Percentiles rank a stretch among this genome's conserved stretches.
These are phyloP conservation scores for Acrossocheilus wenchowensis DNA, from an alignment of 2,797 vertebrate genomes.

Conservation along the genomic window DNA sequence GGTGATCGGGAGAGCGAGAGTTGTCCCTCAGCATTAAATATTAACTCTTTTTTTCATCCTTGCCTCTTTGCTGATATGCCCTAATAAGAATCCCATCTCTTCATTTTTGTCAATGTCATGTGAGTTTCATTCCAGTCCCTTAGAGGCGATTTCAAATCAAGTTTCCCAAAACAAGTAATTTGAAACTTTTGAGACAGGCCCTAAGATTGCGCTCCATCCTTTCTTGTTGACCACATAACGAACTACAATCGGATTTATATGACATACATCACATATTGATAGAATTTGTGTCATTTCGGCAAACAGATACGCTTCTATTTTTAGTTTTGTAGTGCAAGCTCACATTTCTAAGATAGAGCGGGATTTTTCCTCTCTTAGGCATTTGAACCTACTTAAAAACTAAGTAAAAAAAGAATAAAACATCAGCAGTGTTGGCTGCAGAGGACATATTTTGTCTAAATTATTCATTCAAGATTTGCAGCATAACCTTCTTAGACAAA, in stretches of 20 bases:
- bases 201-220: neutral
- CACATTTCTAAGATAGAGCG: neutral
- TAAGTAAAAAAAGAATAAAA: slow-evolving; percentile 56
- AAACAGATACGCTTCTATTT: slow-evolving; percentile 24
- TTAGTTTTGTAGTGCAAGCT: slow-evolving; percentile 23
- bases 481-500: slow-evolving; percentile 48
- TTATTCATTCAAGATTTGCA: slow-evolving; percentile 58
- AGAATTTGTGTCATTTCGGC: slow-evolving; percentile 26
- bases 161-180: slow-evolving; percentile 29
- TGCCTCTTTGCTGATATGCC: slow-evolving; percentile 74
- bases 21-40: slow-evolving; percentile 81
- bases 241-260: slow-evolving; percentile 9
- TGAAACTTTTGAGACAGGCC: slow-evolving; percentile 24
- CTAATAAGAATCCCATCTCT: slow-evolving; percentile 75
- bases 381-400: neutral
- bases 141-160: slow-evolving; percentile 37
- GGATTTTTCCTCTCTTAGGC: neutral
- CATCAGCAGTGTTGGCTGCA: slow-evolving; percentile 48
- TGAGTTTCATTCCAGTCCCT: slow-evolving; percentile 48
- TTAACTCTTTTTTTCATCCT: slow-evolving; percentile 81
- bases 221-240: slow-evolving; percentile 11
- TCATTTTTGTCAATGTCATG: slow-evolving; percentile 52
- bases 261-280: slow-evolving; percentile 10
- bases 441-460: slow-evolving; percentile 47
- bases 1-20: slow-evolving; percentile 41